These are phyloP conservation scores for Ophiothrix spiculata DNA, from an alignment of 35 echinoderm and acorn worm species.

Conservation along the genomic window DNA sequence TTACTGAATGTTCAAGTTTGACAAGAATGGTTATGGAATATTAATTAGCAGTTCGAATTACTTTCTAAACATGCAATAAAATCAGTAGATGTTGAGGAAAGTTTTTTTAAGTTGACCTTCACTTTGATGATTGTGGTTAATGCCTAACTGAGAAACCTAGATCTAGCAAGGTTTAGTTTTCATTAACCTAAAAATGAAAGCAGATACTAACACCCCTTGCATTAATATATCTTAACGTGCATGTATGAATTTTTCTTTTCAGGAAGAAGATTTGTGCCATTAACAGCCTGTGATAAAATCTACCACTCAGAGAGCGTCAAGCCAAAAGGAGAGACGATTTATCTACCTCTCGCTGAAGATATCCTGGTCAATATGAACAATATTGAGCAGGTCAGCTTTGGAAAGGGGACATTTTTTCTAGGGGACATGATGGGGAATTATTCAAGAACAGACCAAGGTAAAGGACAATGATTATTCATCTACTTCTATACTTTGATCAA, in stretches of 20 bases:
- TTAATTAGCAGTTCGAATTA: too few species aligned
- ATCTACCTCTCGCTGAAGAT: slow-evolving; percentile 53
- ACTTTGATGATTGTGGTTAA: neutral
- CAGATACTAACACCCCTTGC: neutral
- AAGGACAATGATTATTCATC: neutral
- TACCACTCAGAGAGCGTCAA: slow-evolving; percentile 75
- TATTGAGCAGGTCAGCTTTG: slow-evolving; percentile 76
- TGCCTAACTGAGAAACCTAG: neutral
- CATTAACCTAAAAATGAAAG: neutral
- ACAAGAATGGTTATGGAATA: too few species aligned
- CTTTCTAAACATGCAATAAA: too few species aligned
- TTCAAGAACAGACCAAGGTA: slow-evolving; percentile 52
- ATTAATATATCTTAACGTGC: neutral
- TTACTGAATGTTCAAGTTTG: too few species aligned
- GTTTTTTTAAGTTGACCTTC: neutral
- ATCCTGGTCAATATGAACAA: slow-evolving; percentile 63
- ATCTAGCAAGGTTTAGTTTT: neutral
- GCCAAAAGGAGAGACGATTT: slow-evolving; percentile 66
- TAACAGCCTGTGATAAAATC: slow-evolving; percentile 37
- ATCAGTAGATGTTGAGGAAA: neutral
- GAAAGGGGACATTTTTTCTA: slow-evolving; percentile 49
- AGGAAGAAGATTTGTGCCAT: slow-evolving; percentile 75
- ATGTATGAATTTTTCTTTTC: neutral
- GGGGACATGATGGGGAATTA: slow-evolving; percentile 57
- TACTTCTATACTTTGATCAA: too few species aligned